Evolutionary conservation across 2,797 vertebrate genomes (phyloP), one percentile per base, ranked within the genome.

Genomic region (Silurus lanzhouensis): DNA sequence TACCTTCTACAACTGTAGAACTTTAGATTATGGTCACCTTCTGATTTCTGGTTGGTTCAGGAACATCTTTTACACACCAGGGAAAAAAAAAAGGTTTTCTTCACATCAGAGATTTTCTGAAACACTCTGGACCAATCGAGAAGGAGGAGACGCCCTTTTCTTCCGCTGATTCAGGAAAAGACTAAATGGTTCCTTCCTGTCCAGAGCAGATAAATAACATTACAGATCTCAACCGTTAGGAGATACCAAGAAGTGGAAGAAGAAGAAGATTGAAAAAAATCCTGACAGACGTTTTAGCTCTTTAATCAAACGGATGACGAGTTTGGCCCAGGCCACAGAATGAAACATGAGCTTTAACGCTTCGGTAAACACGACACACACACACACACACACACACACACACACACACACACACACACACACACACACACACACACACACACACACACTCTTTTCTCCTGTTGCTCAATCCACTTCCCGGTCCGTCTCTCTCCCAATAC

Each of bases 121-220:
- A 81, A 48, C 27, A 3, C 27, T 27, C 84, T 46, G 64, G 78
- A 82, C 74, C 38, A 64, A 63, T 77, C 83, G 72, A 75, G 63
- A 52, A 58, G 19, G 22, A 64, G 83, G 78, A 86, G 46, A 84
- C 83, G 71, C 84, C 82, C 48, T 52, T 52, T 19, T 72, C 67
- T 81, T 79, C 83, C 84, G 61, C 63, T 77, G 75, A 84, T 79
- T 86, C 81, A 88, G 83, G 81, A 88, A 86, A 84, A 79, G 60
- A 76, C 86, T 89, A 81, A 88, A 88, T 85, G 83, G 64, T 25
- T 78, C 68, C 81, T 88, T 90, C 86, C 89, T 89, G 86, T 90
- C 86, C 83, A 82, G 60, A 67, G 66, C 80, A 85, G 83, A 87
- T 81, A 83, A 86, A 72, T 72, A 77, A 78, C 75, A 38, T 52